Conservation (phyloP, 2,113 vertebrate genomes). For the Andinoacara biseriatus region DNA sequence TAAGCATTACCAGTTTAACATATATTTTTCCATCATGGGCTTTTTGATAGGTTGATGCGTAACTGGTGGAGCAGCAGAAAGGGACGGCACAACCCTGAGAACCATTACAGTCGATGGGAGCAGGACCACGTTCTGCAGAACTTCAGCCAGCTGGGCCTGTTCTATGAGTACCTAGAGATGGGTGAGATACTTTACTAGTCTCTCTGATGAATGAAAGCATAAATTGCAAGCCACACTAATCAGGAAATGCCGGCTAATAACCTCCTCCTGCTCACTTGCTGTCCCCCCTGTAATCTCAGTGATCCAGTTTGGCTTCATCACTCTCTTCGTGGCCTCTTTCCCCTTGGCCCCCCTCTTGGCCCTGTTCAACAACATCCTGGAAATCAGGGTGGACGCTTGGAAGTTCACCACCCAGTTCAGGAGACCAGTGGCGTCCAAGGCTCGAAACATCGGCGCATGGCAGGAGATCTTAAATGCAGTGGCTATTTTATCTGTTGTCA, state of each 20-base stretch:
- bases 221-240: background rate
- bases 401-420: slow-evolving; percentile 96
- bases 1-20: background rate
- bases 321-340: slow-evolving; percentile 97
- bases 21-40: slow-evolving; percentile 48
- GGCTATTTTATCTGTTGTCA: slow-evolving; percentile 92
- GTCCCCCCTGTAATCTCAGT: slow-evolving; percentile 75
- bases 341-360: slow-evolving; percentile 96
- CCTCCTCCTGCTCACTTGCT: background rate
- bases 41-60: slow-evolving; percentile 79
- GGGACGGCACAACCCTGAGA: slow-evolving; percentile 86
- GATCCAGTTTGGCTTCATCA: slow-evolving; percentile 98
- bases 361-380: slow-evolving; percentile 93
- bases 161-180: slow-evolving; percentile 99
- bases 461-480: slow-evolving; percentile 93
- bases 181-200: slow-evolving; percentile 75
- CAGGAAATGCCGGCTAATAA: background rate
- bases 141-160: slow-evolving; percentile 89
- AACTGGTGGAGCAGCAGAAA: slow-evolving; percentile 95
- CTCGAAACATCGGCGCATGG: slow-evolving; percentile 96
- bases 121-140: slow-evolving; percentile 91
- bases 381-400: slow-evolving; percentile 96
- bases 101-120: slow-evolving; percentile 92
- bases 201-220: background rate
- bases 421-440: slow-evolving; percentile 91